Base-by-base conservation (phyloP, 2,888 invertebrate species). In the Drosophila leonis region DNA sequence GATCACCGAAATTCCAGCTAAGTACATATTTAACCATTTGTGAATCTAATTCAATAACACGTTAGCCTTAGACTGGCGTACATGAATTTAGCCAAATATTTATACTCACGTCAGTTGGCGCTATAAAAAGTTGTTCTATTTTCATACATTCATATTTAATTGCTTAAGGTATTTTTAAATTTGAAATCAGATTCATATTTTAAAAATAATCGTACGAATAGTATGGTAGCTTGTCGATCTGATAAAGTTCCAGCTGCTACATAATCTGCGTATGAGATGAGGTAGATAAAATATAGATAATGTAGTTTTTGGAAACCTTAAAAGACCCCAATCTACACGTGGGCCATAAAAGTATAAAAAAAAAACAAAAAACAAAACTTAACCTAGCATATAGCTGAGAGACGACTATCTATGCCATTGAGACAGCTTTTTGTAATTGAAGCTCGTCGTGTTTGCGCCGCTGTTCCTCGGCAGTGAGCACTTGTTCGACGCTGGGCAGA, bases 381-480 rank as follows among this genome's bases (percentile, higher is more conserved):
- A 35, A 12, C 12, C n/a, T 54, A 13, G 29, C 3, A 46, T 13
- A 10, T 18, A 18, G 20, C n/a, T 44, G 24, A 52, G 27, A 59
- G 31, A 49, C 5, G 52, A n/a, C 1, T 37, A 42, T 51, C 41
- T 75, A 70, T 13, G 7, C 39, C 13, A 4, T 44, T 4, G 31
- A 24, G 0, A 83, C 63, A 0, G 88, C 75, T n/a, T 69, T 54
- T 5, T 29, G 63, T 1, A 84, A 51, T 18, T 68, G 42, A 6
- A 29, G 46, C 37, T 74, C 80, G 44, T 85, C 83, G 27, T 46
- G 15, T 0, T n/a, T 42, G 0, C 68, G 66, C 2, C 74, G 75
- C 13, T 49, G 44, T 15, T 66, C 31, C 29, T 67, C 44, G 5
- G 66, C 64, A 0, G 15, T 65, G 7, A 60, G 24, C 51, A 80